Conservation (phyloP, 1,140 invertebrate species). For the Muscidifurax raptorellus region DNA sequence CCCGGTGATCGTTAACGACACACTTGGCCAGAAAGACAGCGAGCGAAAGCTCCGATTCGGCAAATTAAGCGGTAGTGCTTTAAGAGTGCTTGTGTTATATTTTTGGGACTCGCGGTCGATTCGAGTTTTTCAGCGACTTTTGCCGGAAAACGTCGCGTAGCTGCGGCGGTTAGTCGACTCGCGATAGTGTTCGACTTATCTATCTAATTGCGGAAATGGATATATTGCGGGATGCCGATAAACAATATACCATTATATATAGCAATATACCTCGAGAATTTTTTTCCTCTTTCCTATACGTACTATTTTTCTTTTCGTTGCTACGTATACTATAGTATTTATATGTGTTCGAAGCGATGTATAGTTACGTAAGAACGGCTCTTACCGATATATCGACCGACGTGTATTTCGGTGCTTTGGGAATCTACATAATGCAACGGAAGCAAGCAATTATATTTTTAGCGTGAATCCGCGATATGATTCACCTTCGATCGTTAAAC, state of each 20-base stretch:
- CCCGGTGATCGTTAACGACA: background rate
- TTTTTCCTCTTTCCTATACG: background rate
- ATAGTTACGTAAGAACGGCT: background rate
- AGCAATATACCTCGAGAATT: background rate
- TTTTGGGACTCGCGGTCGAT: too few relatives aligned
- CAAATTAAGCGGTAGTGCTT: too few relatives aligned
- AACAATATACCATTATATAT: background rate
- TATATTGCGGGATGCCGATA: background rate
- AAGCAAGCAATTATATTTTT: background rate
- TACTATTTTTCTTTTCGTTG: too few relatives aligned
- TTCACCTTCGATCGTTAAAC: too few relatives aligned
- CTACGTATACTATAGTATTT: too few relatives aligned
- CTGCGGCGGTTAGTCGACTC: background rate
- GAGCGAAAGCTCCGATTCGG: background rate
- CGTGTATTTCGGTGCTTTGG: background rate
- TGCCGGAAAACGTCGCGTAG: background rate
- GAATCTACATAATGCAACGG: background rate
- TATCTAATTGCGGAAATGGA: background rate
- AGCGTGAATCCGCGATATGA: background rate
- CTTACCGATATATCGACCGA: background rate
- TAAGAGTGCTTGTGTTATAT: too few relatives aligned
- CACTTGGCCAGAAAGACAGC: too few relatives aligned
- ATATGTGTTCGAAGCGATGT: background rate
- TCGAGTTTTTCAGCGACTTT: background rate
- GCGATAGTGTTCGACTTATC: background rate